Evolutionary conservation across 2,888 invertebrate genomes (phyloP), one percentile per base, ranked within the genome.

Genomic region (Liopterus haemorrhoidalis): DNA sequence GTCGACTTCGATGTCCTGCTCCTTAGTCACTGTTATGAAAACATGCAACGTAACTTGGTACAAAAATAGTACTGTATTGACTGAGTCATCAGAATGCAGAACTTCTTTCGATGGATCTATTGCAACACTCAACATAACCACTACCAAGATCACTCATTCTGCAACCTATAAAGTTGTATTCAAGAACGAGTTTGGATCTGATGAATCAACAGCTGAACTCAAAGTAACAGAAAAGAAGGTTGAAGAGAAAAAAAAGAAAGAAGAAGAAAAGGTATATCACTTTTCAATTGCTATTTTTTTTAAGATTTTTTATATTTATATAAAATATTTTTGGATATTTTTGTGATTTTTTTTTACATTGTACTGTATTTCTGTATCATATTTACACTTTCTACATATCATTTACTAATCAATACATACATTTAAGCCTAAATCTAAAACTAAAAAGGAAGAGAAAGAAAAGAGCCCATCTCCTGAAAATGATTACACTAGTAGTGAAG

Each of bases 131-230:
- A 82, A 81, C 49, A 86, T 95, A 54, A 80, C 79, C 52, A 78
- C 77, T 58, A 82, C 85, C 31, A 79, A 82, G 41, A 67, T 72
- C 31, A 85, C 86, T 60, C 82, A 83, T 63, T 74, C 82, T 3
- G 91, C 90, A 28, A 81, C 79, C 37, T 94, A 92, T 68, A 84
- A 81, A 60, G 81, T 93, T 30, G 81, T 90, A 18, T 85, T 95
- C 41, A 82, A 80, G 60, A 97, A 96, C 65, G 90, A 93, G 64
- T 83, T 81, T 57, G 97, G 97, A 37, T 84, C 86, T 63, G 93
- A 90, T 57, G 87, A 90, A 61, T 86, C 88, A 2, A 79, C 81
- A 31, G 89, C 94, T 33, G 83, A 87, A 59, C 74, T 99, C 46
- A 86, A 85, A 15, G 82, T 97, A 8, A 79, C 73, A 42, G 65